Evolutionary conservation across 2,113 vertebrate genomes (phyloP), one percentile per base, ranked within the genome.

Genomic region (Fulica atra): DNA sequence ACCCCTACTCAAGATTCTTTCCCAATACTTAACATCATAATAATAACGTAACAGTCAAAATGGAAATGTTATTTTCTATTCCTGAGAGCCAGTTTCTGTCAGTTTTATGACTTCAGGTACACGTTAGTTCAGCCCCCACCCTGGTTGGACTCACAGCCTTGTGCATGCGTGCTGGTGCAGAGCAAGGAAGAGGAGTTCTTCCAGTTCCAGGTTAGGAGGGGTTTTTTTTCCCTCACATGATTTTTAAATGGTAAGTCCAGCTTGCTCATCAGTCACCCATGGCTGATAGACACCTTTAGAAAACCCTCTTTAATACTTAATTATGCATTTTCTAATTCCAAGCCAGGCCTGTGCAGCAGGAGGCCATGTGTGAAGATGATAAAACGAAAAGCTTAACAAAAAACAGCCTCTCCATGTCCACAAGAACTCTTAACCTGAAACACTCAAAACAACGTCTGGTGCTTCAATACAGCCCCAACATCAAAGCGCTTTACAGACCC

Each of bases 301-400:
- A 96, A 88, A 93, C 48, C 35, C 64, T 86, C 77, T 68, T 81
- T 57, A 86, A 79, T 40, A 64, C 33, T 78, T 70, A 74, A 81
- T 74, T 92, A 61, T 84, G 33, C 15, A 36, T 57, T 87, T 89
- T 81, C 29, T 31, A 38, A 60, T 86, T 95, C 88, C 65, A 95
- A 84, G 84, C 61, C 86, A 87, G 91, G 38, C 74, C 69, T 0
- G 0, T 74, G 53, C 81, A 95, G 83, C 77, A 81, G 80, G 86
- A 93, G 23, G 72, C 81, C 83, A 92, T 4, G 83, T 79, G 91
- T 64, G 69, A 95, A 79, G 64, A 91, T 38, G 42, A 95, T 86
- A 83, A 95, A 81, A 64, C 6, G 16, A 61, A 81, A 93, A 92
- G 65, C 57, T 87, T 92, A 96, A 95, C 64, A 86, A 93, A 93